These are phyloP conservation scores for Felis chaus DNA, from an alignment of 2,113 vertebrate genomes.

Conservation along the genomic window DNA sequence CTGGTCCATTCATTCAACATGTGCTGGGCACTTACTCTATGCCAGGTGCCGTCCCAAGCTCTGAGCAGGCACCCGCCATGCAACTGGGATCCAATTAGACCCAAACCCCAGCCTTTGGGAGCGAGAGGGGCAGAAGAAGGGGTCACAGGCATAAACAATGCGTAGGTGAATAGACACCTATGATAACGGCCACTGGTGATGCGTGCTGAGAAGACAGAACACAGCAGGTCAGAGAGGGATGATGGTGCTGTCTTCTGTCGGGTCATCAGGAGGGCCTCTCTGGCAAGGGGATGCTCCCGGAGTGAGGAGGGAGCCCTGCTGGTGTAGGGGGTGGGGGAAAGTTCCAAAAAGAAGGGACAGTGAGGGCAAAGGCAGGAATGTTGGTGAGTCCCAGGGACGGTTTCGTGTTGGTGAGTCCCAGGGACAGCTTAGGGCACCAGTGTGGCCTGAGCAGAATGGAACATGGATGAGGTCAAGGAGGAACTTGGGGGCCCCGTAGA, in stretches of 20 bases:
- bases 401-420: not conserved
- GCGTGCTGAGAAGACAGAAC: not conserved
- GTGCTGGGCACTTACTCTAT: not conserved
- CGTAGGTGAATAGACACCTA: not conserved
- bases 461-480: not conserved
- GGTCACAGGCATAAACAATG: not conserved
- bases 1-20: fast-evolving
- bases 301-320: not conserved
- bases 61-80: not conserved
- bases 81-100: not conserved
- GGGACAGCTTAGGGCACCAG: not conserved
- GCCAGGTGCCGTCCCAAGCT: not conserved
- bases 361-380: not conserved
- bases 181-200: fast-evolving
- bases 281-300: not conserved
- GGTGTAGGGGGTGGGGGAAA: fast-evolving
- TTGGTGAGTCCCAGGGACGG: not conserved
- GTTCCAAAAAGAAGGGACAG: not conserved
- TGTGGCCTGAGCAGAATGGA: not conserved
- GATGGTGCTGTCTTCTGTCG: fast-evolving
- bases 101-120: not conserved
- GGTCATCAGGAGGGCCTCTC: not conserved
- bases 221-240: not conserved
- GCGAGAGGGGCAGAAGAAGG: not conserved
- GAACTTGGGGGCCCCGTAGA: not conserved